Conservation (phyloP, 2,797 vertebrate species). For the Enteromius afrohamiltoni region DNA sequence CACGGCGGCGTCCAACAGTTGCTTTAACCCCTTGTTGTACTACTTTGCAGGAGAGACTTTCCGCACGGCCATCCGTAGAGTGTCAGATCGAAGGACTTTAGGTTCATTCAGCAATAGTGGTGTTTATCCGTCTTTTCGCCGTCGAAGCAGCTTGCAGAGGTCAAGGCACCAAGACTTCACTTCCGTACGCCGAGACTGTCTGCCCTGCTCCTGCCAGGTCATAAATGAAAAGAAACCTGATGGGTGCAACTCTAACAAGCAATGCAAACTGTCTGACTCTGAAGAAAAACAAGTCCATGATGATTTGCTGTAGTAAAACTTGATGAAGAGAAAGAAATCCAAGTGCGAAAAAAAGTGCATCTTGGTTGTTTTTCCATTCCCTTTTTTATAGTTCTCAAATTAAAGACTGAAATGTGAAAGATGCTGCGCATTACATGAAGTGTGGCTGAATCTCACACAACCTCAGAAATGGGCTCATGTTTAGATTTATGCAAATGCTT, state of each 20-base stretch:
- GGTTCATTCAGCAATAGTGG: neutral
- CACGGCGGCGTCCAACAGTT: slow-evolving; percentile 72
- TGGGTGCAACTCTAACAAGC: neutral
- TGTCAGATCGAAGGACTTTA: neutral
- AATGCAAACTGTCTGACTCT: neutral
- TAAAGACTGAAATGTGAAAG: neutral
- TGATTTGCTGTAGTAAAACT: neutral
- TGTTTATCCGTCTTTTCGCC: neutral
- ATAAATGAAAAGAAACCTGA: neutral
- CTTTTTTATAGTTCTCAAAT: neutral
- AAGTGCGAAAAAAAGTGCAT: neutral
- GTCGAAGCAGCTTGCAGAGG: neutral
- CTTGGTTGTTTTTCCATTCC: neutral
- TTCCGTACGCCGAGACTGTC: neutral
- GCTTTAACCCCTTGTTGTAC: slow-evolving; percentile 76
- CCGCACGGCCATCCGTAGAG: slow-evolving; percentile 52
- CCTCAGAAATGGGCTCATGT: neutral
- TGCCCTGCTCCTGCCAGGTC: neutral
- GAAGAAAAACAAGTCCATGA: neutral
- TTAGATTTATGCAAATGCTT: slow-evolving; percentile 2
- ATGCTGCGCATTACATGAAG: neutral
- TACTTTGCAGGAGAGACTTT: slow-evolving; percentile 74
- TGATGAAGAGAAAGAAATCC: neutral
- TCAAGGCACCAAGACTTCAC: neutral
- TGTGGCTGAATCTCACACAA: neutral